Base-by-base conservation (phyloP, 2,113 vertebrate genomes). In the Rhombomys opimus region DNA sequence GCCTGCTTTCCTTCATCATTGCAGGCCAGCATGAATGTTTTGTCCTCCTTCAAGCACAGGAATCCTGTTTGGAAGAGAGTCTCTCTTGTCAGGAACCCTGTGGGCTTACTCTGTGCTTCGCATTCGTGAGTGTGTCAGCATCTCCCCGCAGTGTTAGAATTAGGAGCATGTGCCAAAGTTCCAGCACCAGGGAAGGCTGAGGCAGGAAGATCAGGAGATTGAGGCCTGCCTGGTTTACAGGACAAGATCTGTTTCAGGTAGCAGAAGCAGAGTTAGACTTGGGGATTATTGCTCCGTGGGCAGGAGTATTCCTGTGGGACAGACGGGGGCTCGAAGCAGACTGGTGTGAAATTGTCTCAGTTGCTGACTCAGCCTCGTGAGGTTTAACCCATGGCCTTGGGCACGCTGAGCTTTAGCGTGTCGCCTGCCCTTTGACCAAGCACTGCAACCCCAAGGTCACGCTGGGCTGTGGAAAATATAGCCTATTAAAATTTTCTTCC, bases 401-500 rank as follows among this genome's bases (percentile, higher is more conserved):
- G 35, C 65, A 89, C 63, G 54, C 46, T 90, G 89, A 46, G 52
- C 20, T 89, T 20, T 30, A 50, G 61, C n/a, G 27, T 46, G 72
- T 54, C 85, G 52, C 67, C 12, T 91, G 89, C 54, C 46, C n/a
- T 93, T 87, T 91, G 30, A 22, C 23, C 18, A 61, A 88, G 59
- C 14, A 35, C 20, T 76, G 35, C 52, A 76, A 84, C 78, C 41
- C 73, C 63, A 90, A 17, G 59, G 68, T 87, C 35, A 41, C 5
- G 7, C 5, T 90, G 2, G 77, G 70, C 92, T 87, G 25, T 85
- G 80, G 67, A 87, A 95, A 95, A 70, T 50, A 76, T 22, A 14
- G 90, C 84, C 46, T 95, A 50, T 87, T 75, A 89, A 35, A 67
- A 67, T 86, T 96, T 94, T 41, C 59, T 96, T 95, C n/a, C 50